phyloP scores from a whole-genome alignment of 2,113 vertebrate genomes.

The Saimiri boliviensis region DNA sequence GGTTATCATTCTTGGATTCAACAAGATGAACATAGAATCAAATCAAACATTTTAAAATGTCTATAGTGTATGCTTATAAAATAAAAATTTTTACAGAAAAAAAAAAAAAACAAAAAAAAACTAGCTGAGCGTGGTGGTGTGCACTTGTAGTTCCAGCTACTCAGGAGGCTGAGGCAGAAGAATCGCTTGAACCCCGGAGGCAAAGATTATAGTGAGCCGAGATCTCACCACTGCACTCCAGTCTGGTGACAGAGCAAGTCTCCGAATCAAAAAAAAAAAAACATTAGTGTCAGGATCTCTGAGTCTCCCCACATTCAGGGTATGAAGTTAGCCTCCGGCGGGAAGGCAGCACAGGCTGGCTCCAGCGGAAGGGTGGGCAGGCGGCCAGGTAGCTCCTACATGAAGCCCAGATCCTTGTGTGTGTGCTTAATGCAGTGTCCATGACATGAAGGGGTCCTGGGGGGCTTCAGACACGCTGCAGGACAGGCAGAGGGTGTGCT shows the following conservation, averaged over 20 bases:
- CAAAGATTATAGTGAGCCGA: too few relatives aligned
- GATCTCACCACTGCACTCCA: too few relatives aligned
- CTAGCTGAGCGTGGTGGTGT: accelerated
- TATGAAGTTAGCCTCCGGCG: neutral
- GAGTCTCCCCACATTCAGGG: neutral
- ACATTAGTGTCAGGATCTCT: neutral
- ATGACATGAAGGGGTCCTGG: conserved; percentile 74
- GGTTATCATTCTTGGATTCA: conserved; percentile 52
- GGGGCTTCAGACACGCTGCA: conserved; percentile 70
- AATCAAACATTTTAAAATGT: neutral
- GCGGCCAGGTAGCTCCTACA: neutral
- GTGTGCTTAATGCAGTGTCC: conserved; percentile 76
- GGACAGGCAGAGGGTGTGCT: conserved; percentile 75
- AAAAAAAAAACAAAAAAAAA: too few relatives aligned
- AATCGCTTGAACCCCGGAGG: too few relatives aligned
- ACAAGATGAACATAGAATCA: conserved; percentile 35
- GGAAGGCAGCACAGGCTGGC: neutral
- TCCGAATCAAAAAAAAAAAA: too few relatives aligned
- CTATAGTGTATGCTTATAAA: neutral
- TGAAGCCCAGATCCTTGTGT: conserved; percentile 76
- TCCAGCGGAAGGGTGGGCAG: neutral
- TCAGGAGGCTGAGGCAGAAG: too few relatives aligned
- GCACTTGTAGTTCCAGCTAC: too few relatives aligned
- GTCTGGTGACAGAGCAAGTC: too few relatives aligned
- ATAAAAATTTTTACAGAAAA: neutral